These are phyloP conservation scores for Leucosticte australis DNA, from an alignment of 2,113 vertebrate genomes.

Conservation along the genomic window DNA sequence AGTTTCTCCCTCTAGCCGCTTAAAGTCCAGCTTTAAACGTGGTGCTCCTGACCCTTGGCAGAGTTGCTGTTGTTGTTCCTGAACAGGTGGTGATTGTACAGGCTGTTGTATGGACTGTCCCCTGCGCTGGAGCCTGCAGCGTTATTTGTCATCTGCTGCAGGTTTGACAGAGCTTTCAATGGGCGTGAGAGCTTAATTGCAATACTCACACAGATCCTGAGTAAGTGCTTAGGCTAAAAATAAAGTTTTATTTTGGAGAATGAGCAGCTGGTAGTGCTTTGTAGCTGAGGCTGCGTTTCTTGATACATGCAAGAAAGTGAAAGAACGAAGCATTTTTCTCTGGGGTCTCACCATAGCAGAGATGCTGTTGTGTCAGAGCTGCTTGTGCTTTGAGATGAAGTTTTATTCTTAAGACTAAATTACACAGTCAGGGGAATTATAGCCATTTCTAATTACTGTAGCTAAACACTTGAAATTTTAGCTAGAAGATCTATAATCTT, in stretches of 20 bases:
- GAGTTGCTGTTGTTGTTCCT: neutral
- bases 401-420: conserved; percentile 20
- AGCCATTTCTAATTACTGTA: conserved; percentile 1
- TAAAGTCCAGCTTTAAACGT: neutral
- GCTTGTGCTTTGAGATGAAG: neutral
- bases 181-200: neutral
- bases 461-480: conserved; percentile 11
- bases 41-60: neutral
- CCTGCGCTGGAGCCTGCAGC: neutral
- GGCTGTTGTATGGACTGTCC: neutral
- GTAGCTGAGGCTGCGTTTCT: conserved; percentile 24
- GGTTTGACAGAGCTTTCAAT: neutral
- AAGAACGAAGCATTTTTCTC: neutral
- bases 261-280: conserved; percentile 45
- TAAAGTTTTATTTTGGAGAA: conserved; percentile 58
- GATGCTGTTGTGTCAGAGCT: neutral
- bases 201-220: conserved; percentile 8
- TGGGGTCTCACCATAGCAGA: neutral
- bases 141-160: neutral
- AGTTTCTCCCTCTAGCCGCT: neutral
- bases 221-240: conserved; percentile 47
- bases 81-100: neutral
- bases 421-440: neutral
- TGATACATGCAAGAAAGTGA: neutral
- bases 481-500: neutral